Evolutionary conservation across 2,113 vertebrate species (phyloP).

Genomic region (Lepidothrix coronata): DNA sequence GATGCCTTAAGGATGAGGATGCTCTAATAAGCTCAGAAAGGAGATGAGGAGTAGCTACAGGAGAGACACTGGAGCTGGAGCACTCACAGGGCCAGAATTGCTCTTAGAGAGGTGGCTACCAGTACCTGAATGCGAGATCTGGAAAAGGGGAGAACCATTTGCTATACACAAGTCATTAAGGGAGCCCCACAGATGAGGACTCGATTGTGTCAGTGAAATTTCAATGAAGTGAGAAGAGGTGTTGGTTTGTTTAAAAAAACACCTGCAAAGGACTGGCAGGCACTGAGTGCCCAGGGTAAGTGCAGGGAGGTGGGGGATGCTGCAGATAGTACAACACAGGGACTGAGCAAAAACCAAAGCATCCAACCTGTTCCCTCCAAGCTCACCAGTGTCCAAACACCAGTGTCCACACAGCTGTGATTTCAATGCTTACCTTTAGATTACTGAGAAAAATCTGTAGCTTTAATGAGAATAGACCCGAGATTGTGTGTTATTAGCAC

Average conservation of each 20-base stretch:
- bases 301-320: background rate
- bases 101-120: background rate
- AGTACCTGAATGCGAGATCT: background rate
- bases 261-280: background rate
- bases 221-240: background rate
- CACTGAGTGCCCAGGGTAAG: background rate
- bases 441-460: background rate
- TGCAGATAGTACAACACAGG: background rate
- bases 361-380: background rate
- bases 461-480: background rate
- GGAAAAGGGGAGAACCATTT: background rate
- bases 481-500: background rate
- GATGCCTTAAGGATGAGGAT: background rate
- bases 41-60: background rate
- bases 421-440: background rate
- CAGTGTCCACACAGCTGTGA: background rate
- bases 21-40: background rate
- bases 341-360: background rate
- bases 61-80: background rate
- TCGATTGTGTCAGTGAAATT: background rate
- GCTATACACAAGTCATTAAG: background rate
- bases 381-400: background rate
- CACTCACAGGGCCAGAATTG: background rate
- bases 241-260: background rate
- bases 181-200: background rate